Evolutionary conservation across 2,113 vertebrate species (phyloP), one percentile per base, ranked within the genome.

Genomic region (Actenoides hombroni): DNA sequence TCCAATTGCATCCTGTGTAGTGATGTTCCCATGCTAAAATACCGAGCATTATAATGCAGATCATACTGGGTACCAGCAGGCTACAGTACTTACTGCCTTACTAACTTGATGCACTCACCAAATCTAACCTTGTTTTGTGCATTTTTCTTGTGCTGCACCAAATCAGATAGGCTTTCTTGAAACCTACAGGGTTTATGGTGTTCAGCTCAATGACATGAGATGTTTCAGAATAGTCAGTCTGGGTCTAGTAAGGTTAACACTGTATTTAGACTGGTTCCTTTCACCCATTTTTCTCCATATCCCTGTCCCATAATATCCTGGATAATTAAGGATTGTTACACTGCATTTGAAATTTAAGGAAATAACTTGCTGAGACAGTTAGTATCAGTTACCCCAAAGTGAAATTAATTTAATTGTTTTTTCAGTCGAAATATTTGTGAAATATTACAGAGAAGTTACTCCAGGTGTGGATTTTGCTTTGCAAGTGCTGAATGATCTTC

Each of bases 361-460:
- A 83, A 81, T 86, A 91, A 81, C 13, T 74, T 84, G 9, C 95
- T 64, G 77, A 53, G 73, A 49, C 40, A 71, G 31, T 80, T 94
- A 56, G 37, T 56, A 39, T 83, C 42, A 57, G 28, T 49, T 95
- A 67, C 49, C 57, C 60, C 86, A 59, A 92, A 95, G 31, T 70
- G 56, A 91, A 82, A 85, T 78, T 4, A 74, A 17, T 91, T 65
- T 70, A 73, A 78, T 97, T 88, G 46, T 10, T 95, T 94, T 85
- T 98, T 56, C 96, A 99, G 99, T 97, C 68, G 97, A 97, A 26
- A 97, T 99, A 93, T 99, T 99, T 97, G 91, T 97, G 83, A 97
- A 97, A 21, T 99, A 98, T 91, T 99, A 99, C 95, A 97, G 95
- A 93, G 98, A 95, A 48, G 98, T 98, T 97, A 82, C 91, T 61